A percentile compares a stretch with the other conserved stretches of the same genome.
Evolutionary conservation across 2,888 invertebrate genomes (phyloP).

Genomic region (Rapana venosa): DNA sequence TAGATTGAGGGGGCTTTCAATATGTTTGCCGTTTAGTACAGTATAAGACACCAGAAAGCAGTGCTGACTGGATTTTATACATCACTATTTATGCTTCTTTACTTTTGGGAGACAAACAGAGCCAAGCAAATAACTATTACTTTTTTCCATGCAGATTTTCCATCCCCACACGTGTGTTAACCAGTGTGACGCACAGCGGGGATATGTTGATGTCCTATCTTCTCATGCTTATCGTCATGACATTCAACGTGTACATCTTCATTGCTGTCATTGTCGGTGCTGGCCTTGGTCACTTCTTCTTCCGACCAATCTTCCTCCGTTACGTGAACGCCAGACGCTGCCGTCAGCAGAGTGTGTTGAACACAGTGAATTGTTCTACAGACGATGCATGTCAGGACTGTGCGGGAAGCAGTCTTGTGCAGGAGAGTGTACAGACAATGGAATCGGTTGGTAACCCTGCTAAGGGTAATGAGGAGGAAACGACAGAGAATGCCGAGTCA

Average conservation of each 20-base stretch:
- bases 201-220: constrained; percentile 42
- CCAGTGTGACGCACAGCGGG: not conserved
- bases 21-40: not conserved
- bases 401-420: not conserved
- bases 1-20: no score
- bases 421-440: not conserved
- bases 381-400: not conserved
- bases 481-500: not conserved
- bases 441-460: not conserved
- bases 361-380: not conserved
- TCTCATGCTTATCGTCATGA: constrained; percentile 46
- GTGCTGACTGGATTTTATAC: not conserved
- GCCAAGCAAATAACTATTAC: not conserved
- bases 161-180: not conserved
- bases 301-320: constrained; percentile 19
- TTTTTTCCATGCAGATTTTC: not conserved
- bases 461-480: not conserved
- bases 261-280: constrained; percentile 35
- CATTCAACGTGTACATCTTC: constrained; percentile 46
- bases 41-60: not conserved
- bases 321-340: not conserved
- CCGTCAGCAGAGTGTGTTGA: not conserved
- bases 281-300: constrained; percentile 44
- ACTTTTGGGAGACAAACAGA: no score
- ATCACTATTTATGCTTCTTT: no score